Conservation (phyloP, 2,113 vertebrate species). For the Bucco capensis region DNA sequence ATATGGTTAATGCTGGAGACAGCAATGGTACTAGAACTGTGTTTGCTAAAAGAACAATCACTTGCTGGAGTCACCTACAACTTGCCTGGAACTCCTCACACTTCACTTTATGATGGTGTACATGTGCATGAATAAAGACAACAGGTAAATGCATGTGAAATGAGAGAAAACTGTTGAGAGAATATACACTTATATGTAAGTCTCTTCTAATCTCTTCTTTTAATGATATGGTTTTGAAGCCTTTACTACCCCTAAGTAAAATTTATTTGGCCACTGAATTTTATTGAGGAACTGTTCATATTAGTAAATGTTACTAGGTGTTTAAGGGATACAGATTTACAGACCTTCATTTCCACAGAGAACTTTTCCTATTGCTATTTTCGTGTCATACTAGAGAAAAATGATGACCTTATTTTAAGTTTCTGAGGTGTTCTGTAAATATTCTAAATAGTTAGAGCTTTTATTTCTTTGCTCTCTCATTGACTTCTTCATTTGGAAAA, state of each 20-base stretch:
- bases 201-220: neutral
- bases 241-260: neutral
- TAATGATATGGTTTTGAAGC: neutral
- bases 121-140: neutral
- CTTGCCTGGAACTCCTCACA: neutral
- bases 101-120: neutral
- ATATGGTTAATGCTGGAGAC: neutral
- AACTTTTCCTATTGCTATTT: neutral
- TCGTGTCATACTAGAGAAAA: neutral
- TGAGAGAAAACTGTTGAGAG: constrained; percentile 11
- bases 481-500: neutral
- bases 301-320: neutral
- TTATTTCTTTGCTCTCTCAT: neutral
- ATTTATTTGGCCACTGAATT: neutral
- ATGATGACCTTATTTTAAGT: neutral
- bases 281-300: neutral
- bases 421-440: neutral
- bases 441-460: neutral
- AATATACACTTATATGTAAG: neutral
- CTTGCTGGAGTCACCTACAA: neutral
- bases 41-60: constrained; percentile 53
- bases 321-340: neutral
- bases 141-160: constrained; percentile 25
- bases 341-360: neutral
- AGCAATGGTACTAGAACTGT: neutral